Percentiles rank a stretch among this genome's conserved stretches.
Conservation (phyloP, 2,797 vertebrate species). For the Aplochiton taeniatus region DNA sequence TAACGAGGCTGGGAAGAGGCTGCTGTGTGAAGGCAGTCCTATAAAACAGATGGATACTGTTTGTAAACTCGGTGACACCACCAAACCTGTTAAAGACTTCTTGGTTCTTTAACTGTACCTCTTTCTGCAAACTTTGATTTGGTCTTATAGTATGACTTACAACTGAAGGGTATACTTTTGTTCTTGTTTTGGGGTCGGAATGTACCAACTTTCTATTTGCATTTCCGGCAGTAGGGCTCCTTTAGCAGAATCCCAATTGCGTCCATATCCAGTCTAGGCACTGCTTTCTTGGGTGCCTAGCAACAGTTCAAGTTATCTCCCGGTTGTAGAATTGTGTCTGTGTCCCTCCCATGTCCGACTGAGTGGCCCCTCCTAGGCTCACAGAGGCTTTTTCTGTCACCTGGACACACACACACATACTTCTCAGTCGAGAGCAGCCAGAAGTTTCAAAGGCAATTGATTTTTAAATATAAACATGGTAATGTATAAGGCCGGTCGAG, state of each 20-base stretch:
- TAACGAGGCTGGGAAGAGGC: background rate
- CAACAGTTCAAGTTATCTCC: constrained; percentile 21
- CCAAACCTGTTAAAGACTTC: no score
- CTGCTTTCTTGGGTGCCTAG: constrained; percentile 12
- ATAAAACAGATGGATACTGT: no score
- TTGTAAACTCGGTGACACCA: no score
- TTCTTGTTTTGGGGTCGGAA: no score
- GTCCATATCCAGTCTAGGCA: constrained; percentile 24
- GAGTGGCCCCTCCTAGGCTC: constrained; percentile 64
- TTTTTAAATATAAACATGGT: constrained; percentile 10
- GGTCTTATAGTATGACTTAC: no score
- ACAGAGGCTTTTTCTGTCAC: constrained; percentile 65
- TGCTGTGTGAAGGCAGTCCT: no score
- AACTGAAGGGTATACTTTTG: no score
- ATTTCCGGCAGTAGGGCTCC: no score
- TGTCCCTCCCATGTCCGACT: constrained; percentile 64
- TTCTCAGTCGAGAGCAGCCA: constrained; percentile 36
- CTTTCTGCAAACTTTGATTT: no score
- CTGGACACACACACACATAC: constrained; percentile 27
- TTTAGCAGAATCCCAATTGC: background rate
- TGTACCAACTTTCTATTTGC: no score
- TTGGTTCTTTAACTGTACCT: no score
- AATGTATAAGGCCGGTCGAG: background rate
- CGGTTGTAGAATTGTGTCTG: constrained; percentile 36
- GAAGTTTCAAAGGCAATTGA: constrained; percentile 61